These are phyloP conservation scores for Oscheius sp. DNA, from an alignment of 2,888 invertebrate genomes.

Conservation along the genomic window DNA sequence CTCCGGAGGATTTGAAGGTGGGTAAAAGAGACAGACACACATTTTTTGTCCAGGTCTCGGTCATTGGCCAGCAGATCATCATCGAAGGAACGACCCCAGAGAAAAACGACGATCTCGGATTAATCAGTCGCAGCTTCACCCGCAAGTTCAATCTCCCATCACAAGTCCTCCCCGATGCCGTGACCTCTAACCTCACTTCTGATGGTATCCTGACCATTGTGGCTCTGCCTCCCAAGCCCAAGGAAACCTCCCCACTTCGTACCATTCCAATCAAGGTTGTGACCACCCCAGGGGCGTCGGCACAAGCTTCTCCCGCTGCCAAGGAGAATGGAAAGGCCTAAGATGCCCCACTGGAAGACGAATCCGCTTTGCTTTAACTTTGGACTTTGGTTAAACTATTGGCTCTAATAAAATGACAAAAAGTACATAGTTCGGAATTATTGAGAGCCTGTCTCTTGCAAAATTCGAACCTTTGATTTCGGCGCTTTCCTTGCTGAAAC, in stretches of 20 bases:
- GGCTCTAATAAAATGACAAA: no score
- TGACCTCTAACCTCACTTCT: constrained; percentile 64
- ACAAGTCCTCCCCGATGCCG: constrained; percentile 61
- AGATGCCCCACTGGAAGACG: constrained; percentile 11
- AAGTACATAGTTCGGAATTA: no score
- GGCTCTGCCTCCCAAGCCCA: constrained; percentile 58
- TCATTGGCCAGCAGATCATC: constrained; percentile 63
- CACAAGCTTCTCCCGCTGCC: constrained; percentile 31
- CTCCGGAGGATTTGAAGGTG: constrained; percentile 68
- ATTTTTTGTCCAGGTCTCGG: constrained; percentile 57
- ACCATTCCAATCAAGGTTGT: constrained; percentile 40
- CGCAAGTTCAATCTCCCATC: constrained; percentile 66
- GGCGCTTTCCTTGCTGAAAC: no score
- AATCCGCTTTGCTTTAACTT: constrained; percentile 24
- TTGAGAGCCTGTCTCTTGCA: no score
- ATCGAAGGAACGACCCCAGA: constrained; percentile 68
- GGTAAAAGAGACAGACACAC: no score
- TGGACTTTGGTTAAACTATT: constrained; percentile 1
- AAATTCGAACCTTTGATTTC: no score
- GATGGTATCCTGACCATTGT: constrained; percentile 66
- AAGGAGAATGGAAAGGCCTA: constrained; percentile 24
- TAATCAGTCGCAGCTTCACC: constrained; percentile 54
- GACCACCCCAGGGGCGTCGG: constrained; percentile 19
- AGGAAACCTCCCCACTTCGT: constrained; percentile 37
- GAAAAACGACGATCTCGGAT: constrained; percentile 66